Conservation (phyloP, 2,797 vertebrate species). For the Enteromius radiatus region DNA sequence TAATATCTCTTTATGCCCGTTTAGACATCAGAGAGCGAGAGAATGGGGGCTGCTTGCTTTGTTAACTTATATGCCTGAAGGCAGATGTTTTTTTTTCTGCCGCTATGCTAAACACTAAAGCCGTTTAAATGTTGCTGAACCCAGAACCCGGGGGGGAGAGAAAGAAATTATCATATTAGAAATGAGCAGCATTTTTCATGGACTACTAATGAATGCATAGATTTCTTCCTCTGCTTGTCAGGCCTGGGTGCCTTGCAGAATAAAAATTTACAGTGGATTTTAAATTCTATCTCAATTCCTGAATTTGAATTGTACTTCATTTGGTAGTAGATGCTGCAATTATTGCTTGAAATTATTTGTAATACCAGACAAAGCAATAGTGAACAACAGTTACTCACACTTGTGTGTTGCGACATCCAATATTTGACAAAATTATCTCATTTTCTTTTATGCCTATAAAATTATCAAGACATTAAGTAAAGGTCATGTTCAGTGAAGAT, state of each 20-base stretch:
- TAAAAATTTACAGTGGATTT: background rate
- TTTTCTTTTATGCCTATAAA: too few species aligned
- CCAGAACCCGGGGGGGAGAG: constrained; percentile 29
- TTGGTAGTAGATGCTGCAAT: background rate
- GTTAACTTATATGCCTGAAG: constrained; percentile 42
- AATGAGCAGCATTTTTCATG: constrained; percentile 52
- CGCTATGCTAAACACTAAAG: constrained; percentile 37
- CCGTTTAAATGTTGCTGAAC: constrained; percentile 46
- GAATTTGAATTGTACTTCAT: constrained; percentile 3
- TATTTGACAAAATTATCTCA: too few species aligned
- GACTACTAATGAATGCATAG: constrained; percentile 42
- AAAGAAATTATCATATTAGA: constrained; percentile 51
- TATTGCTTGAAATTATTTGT: background rate
- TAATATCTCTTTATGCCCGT: constrained; percentile 44
- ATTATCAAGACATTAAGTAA: too few species aligned
- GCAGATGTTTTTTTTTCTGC: constrained; percentile 14
- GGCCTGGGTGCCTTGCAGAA: background rate
- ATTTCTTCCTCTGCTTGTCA: constrained; percentile 5
- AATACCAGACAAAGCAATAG: background rate
- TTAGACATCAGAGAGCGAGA: constrained; percentile 31
- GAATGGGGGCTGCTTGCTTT: constrained; percentile 36
- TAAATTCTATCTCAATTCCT: constrained; percentile 3
- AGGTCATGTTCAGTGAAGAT: too few species aligned
- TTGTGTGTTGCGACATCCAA: too few species aligned
- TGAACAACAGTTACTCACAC: background rate